These are phyloP conservation scores for Lucilia sericata DNA, from an alignment of 1,140 invertebrate species.

Conservation along the genomic window DNA sequence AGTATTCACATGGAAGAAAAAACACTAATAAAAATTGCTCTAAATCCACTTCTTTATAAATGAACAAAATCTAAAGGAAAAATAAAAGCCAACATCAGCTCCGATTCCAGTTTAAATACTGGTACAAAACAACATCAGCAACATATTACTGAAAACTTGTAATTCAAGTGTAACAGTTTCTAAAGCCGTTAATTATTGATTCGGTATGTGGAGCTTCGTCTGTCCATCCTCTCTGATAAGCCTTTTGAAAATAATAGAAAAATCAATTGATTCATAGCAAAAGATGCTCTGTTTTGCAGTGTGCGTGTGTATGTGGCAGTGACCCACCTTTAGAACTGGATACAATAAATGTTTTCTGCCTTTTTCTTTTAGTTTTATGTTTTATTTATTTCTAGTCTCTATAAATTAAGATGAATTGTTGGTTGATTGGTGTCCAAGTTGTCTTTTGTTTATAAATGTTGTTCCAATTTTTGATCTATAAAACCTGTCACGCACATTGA, in stretches of 20 bases:
- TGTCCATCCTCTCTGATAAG: not conserved
- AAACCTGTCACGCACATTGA: slow-evolving; percentile 25
- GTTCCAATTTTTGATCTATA: slow-evolving; percentile 9
- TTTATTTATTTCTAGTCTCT: not conserved
- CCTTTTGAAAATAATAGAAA: not conserved
- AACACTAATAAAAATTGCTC: not conserved
- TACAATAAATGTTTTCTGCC: not conserved
- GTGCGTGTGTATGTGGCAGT: not conserved
- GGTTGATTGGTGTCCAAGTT: not conserved
- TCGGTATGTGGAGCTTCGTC: not conserved
- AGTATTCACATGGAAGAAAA: not conserved
- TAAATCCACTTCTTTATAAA: slow-evolving; percentile 14
- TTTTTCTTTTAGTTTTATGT: not conserved
- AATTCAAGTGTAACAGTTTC: slow-evolving; percentile 33
- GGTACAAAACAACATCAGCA: not conserved
- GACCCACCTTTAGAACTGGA: slow-evolving; percentile 42
- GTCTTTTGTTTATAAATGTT: not conserved
- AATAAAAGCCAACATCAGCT: not conserved
- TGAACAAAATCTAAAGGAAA: not conserved
- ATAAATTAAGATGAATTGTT: not conserved
- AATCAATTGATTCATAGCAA: not conserved
- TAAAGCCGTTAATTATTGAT: slow-evolving; percentile 32
- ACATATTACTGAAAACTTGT: not conserved
- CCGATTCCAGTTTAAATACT: not conserved
- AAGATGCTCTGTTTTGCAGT: not conserved